Evolutionary conservation across 1,140 invertebrate species (phyloP), one percentile per base, ranked within the genome.

Genomic region (Eupeodes corollae): DNA sequence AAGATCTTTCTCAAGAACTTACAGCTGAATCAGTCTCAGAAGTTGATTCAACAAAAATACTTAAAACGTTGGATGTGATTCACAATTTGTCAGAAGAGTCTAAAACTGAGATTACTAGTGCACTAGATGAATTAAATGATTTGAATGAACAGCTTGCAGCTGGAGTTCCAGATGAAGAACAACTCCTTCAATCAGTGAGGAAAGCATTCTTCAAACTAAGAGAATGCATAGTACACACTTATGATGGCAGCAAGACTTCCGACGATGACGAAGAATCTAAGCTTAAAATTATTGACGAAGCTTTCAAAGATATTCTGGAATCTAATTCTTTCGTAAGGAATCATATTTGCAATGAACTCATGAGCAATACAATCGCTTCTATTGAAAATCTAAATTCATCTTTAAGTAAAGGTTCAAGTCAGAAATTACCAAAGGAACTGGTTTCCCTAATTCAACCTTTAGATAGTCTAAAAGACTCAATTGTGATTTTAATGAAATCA

Each of bases 221-320:
- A 30, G 62, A 65, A 16, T 55, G 61, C 15, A 65, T 65, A 37
- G 59, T 65, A 18, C 59, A 65, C n/a, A 65, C 62, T 1, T 65
- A 62, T 39, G 58, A 64, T 44, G 53, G 54, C 5, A 59, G 49
- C 38, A 6, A 46, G 6, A 19, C 21, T 3, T 38, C 49, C 10
- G 49, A 56, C 5, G 40, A 54, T 44, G 6, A 13, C 10, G 43
- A 45, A 8, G 52, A 41, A 2, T 3, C 21, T 26, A 26, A 26
- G 3, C 21, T 26, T 26, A 3, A 26, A 8, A 8, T 26, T 26
- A 26, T 26, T 26, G 21, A 26, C 8, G 21, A 26, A 26, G 21
- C 21, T 8, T 26, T 26, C 8, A 26, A 26, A 8, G 8, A 26
- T 8, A 26, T 26, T 26, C 21, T 26, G 21, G 21, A 26, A 5